Evolutionary conservation across 2,113 vertebrate genomes (phyloP), one percentile per base, ranked within the genome.

Genomic region (Forbesichthys papilliferus): DNA sequence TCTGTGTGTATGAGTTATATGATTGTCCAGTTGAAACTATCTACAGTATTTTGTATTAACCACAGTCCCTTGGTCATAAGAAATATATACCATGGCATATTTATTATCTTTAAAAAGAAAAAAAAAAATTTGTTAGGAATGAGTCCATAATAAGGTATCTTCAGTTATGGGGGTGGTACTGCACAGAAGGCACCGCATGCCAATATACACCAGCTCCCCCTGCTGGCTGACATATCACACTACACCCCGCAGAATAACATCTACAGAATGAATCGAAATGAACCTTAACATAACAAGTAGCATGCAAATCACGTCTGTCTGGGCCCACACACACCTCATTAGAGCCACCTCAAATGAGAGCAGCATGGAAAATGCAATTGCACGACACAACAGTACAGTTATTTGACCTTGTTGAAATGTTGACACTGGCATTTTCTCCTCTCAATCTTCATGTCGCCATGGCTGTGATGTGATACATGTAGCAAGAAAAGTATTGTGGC

Each of bases 181-280:
- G 59, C 68, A 66, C 63, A 56, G 72, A 79, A 33, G 64, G 66
- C 72, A 78, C 75, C 80, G 87, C 85, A 89, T 89, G 84, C 71
- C 55, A 57, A 83, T 64, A 79, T 60, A 69, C 48, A 80, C 59
- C 84, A 79, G 52, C 75, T 64, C 80, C 83, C 80, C 69, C 82
- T 83, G 70, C 75, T 86, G 80, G 83, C 70, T 82, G 73, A 69
- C 68, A 52, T 54, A 8, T 57, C 54, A 64, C 73, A 73, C 75
- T 83, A 62, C 74, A 77, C 64, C 68, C 71, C 27, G 27, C 83
- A 87, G 84, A 88, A 84, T 89, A 9, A 33, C 16, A 42, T 5
- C 36, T 42, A 42, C 7, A 42, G 36, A 42, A 42, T 42, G 7
- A 5, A 42, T 42, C 7, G 36, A 42, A 42, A 42, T 42, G 36